Conservation (phyloP, 2,888 invertebrate species). For the Tinea pellionella region DNA sequence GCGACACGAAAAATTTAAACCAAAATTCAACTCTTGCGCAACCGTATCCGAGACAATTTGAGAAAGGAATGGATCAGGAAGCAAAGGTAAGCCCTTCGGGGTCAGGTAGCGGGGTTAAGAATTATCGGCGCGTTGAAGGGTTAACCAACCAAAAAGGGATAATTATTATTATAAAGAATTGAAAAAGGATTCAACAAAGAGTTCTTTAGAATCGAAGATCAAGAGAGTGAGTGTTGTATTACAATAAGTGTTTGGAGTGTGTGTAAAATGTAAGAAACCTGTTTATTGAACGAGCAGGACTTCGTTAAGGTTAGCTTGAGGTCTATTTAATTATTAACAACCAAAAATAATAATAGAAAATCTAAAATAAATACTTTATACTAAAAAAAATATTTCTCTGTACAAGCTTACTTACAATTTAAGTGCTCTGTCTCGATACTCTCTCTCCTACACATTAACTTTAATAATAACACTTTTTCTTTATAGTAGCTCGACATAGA, state of each 20-base stretch:
- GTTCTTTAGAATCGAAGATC: conserved; percentile 27
- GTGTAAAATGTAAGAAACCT: conserved; percentile 18
- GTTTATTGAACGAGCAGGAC: neutral
- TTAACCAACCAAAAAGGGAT: conserved; percentile 57
- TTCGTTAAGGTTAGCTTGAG: neutral
- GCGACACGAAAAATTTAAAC: neutral
- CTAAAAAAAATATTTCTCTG: no score
- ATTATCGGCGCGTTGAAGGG: conserved; percentile 61
- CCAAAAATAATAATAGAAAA: no score
- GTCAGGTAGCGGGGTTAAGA: conserved; percentile 65
- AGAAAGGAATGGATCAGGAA: conserved; percentile 64
- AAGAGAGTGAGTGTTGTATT: conserved; percentile 44
- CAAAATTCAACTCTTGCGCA: conserved; percentile 9
- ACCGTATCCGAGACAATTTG: conserved; percentile 47
- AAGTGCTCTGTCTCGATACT: no score
- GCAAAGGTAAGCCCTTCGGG: conserved; percentile 40
- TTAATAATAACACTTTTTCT: no score
- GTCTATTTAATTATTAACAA: neutral
- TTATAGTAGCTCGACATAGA: no score
- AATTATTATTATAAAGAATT: conserved; percentile 60
- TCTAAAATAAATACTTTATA: no score
- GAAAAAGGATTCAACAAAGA: conserved; percentile 36
- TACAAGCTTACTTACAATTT: no score
- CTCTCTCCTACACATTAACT: no score
- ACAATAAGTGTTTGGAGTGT: conserved; percentile 45